These are phyloP conservation scores for Phataginus tricuspis DNA, from an alignment of 2,797 vertebrate genomes.

Conservation along the genomic window DNA sequence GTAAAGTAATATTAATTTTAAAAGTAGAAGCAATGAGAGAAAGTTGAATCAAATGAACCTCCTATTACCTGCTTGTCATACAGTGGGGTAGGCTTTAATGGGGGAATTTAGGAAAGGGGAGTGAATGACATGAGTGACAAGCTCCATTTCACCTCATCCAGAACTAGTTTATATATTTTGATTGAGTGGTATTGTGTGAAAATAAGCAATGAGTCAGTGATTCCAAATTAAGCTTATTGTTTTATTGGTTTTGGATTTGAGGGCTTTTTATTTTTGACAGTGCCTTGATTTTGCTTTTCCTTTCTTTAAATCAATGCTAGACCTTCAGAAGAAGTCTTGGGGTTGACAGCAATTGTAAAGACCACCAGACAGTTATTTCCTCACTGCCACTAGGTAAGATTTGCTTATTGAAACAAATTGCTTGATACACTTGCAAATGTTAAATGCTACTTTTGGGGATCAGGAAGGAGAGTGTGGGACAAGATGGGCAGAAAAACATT, in stretches of 20 bases:
- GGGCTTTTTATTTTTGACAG: background rate
- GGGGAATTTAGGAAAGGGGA: background rate
- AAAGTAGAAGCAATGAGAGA: background rate
- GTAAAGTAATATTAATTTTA: slow-evolving; percentile 1
- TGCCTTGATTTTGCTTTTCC: slow-evolving; percentile 61
- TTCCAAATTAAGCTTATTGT: background rate
- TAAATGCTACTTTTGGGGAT: background rate
- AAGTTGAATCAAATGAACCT: background rate
- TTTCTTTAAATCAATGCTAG: slow-evolving; percentile 52
- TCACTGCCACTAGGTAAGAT: slow-evolving; percentile 52
- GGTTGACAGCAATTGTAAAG: slow-evolving; percentile 12
- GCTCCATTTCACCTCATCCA: slow-evolving; percentile 9
- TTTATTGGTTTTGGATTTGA: background rate
- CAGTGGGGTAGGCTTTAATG: background rate
- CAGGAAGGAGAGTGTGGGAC: background rate
- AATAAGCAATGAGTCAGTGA: background rate
- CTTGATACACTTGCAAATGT: background rate
- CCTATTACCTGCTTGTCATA: background rate
- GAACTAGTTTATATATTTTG: slow-evolving; percentile 34
- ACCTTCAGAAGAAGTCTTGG: slow-evolving; percentile 44
- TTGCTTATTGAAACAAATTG: slow-evolving; percentile 9
- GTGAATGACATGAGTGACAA: slow-evolving; percentile 3
- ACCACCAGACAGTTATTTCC: slow-evolving; percentile 32
- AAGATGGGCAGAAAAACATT: background rate
- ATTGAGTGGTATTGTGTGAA: background rate